Conservation (phyloP, 2,113 vertebrate genomes). For the Tychaedon coryphoeus region DNA sequence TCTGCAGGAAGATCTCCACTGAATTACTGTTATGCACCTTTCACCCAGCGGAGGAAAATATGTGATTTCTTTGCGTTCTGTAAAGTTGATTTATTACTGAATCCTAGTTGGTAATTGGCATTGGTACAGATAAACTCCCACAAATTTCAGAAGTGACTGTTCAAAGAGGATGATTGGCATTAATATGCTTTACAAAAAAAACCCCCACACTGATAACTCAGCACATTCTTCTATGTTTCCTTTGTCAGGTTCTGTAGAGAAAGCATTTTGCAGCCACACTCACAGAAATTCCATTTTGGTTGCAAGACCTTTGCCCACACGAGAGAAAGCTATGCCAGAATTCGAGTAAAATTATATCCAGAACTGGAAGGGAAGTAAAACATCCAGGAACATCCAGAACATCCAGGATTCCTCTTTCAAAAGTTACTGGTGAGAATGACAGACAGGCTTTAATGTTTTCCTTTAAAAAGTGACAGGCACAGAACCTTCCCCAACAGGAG, state of each 20-base stretch:
- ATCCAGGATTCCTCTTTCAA: background rate
- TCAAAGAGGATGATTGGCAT: background rate
- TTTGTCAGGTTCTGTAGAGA: slow-evolving; percentile 18
- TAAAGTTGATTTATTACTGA: background rate
- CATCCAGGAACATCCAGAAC: background rate
- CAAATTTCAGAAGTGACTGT: background rate
- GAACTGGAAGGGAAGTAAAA: background rate
- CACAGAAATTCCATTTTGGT: background rate
- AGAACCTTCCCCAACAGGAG: background rate
- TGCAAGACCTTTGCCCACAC: background rate
- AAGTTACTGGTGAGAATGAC: background rate
- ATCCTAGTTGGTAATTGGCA: background rate
- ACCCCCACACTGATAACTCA: background rate
- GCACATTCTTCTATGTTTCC: slow-evolving; percentile 32
- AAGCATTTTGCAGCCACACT: background rate
- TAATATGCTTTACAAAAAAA: background rate
- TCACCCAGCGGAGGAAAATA: background rate
- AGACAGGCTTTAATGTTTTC: background rate
- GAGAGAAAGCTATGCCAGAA: background rate
- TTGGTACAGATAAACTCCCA: background rate
- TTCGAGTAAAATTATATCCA: background rate
- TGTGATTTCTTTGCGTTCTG: background rate
- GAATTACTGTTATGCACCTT: background rate
- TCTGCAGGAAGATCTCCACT: background rate
- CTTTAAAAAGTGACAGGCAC: background rate